These are phyloP conservation scores for Cryptocephalus moraei DNA, from an alignment of 2,888 invertebrate species.

Conservation along the genomic window DNA sequence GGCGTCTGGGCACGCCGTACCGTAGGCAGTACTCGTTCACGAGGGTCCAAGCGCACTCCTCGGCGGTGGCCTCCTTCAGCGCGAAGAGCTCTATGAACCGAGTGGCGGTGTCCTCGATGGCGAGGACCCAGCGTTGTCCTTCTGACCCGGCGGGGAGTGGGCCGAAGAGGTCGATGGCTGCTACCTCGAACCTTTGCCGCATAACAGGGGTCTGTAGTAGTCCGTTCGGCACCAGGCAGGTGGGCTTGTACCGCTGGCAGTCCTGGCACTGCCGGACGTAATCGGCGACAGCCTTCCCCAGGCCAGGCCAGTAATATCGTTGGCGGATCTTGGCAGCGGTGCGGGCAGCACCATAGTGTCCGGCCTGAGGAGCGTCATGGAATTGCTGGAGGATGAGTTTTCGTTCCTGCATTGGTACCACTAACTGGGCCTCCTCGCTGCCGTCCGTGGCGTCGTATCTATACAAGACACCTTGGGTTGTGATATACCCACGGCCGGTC, in stretches of 20 bases:
- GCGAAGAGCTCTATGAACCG: too few species aligned
- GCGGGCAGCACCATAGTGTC: too few species aligned
- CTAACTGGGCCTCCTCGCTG: background rate
- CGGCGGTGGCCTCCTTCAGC: too few species aligned
- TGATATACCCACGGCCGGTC: too few species aligned
- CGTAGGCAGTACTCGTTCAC: too few species aligned
- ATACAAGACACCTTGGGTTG: background rate
- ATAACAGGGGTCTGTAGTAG: constrained; percentile 22
- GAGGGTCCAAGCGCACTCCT: too few species aligned
- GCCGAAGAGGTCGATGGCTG: too few species aligned
- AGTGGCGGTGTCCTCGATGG: too few species aligned
- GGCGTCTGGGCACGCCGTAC: too few species aligned
- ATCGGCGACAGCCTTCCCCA: background rate
- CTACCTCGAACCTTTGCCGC: too few species aligned
- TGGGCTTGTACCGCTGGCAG: background rate
- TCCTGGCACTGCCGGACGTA: background rate
- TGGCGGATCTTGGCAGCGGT: background rate
- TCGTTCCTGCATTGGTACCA: background rate
- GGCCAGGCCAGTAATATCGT: background rate
- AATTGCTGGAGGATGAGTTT: background rate
- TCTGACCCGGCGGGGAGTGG: too few species aligned
- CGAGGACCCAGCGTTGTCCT: too few species aligned
- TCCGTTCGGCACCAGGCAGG: background rate
- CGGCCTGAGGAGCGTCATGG: background rate
- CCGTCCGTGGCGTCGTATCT: background rate